Evolutionary conservation across 2,113 vertebrate genomes (phyloP), one percentile per base, ranked within the genome.

Genomic region (Synodontis membranacea): DNA sequence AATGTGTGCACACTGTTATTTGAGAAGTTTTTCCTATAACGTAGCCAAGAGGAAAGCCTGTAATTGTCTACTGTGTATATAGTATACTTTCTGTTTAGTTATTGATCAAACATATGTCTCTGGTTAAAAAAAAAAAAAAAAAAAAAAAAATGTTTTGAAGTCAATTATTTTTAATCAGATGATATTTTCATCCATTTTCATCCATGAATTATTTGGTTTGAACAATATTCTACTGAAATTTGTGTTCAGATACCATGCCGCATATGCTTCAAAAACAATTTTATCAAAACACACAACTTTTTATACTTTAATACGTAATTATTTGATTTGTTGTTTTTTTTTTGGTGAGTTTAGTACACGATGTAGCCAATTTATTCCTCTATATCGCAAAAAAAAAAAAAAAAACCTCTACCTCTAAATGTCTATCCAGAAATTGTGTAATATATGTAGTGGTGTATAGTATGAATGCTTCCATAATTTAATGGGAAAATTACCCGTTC

Each of bases 211-310:
- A 85, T 52, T 34, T 75, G 52, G 37, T 74, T 85, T 79, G 17
- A 78, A 78, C 34, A n/a, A 52, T 72, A 54, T 84, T 72, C 34
- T 84, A 79, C 54, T 50, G 34, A 85, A 76, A 85, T 11, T 37
- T 66, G 21, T 62, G 19, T 39, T 66, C 58, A n/a, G 31, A 15
- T 28, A 34, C 37, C 39, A 10, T 34, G 37, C n/a, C n/a, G n/a
- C n/a, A n/a, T 60, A 17, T 60, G 72, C 39, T 84, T 72, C 25
- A 50, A 52, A 78, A 11, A 12, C 7, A 34, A 11, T 12, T 37
- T 2, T 1, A 28, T 46, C 37, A 42, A 42, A 72, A 42, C 37
- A 23, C 68, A 1, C 14, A 31, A 31, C 48, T 44, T 31, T 4
- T 74, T 25, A 44, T 44, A 25, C 19, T n/a, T n/a, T n/a, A n/a